Percentiles rank a stretch among this genome's conserved stretches.
Evolutionary conservation across 2,113 vertebrate genomes (phyloP).

Genomic region (Gopherus flavomarginatus): DNA sequence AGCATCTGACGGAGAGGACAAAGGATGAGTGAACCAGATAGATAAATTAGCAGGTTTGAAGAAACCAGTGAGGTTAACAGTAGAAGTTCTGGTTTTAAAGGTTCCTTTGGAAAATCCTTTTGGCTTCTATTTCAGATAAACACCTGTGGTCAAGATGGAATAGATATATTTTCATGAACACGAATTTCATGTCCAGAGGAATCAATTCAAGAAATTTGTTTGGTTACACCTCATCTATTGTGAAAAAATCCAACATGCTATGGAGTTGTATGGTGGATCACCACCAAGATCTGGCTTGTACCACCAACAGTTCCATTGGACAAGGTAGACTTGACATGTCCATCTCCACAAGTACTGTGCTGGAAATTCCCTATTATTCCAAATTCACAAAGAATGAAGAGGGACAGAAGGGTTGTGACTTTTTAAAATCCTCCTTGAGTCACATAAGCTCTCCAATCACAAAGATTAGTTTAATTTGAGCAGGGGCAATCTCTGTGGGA

Average conservation of each 20-base stretch:
- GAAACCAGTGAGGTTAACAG: neutral
- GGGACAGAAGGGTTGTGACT: neutral
- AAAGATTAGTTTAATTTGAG: neutral
- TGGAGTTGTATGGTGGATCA: neutral
- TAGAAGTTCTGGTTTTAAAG: neutral
- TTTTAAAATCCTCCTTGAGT: neutral
- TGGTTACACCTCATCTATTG: accelerated
- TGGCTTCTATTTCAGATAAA: neutral
- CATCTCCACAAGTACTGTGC: neutral
- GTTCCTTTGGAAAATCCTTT: neutral
- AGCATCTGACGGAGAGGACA: neutral
- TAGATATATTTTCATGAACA: neutral
- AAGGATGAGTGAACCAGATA: neutral
- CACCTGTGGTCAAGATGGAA: neutral
- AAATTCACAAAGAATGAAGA: neutral
- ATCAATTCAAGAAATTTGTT: neutral
- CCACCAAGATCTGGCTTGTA: neutral
- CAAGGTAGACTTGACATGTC: neutral
- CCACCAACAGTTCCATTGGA: neutral
- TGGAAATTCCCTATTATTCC: neutral
- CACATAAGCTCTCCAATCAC: neutral
- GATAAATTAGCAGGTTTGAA: neutral
- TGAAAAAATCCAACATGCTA: neutral
- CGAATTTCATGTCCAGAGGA: no score
- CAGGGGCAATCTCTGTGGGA: neutral